A percentile compares a stretch with the other conserved stretches of the same genome.
phyloP scores from a whole-genome alignment of 2,113 vertebrate genomes.

The Myiagra hebetior region DNA sequence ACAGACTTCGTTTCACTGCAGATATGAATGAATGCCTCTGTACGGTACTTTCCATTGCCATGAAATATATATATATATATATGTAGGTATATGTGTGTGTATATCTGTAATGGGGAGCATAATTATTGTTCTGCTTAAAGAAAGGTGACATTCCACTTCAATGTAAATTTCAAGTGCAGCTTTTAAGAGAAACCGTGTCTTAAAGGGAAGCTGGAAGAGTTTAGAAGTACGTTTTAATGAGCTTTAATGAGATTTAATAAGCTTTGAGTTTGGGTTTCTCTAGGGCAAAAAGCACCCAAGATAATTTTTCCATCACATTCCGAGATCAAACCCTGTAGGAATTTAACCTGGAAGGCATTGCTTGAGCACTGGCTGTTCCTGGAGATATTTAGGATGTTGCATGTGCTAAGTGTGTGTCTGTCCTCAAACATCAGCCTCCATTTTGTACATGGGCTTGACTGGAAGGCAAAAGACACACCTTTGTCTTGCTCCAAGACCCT shows the following conservation, averaged over 20 bases:
- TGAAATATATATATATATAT: background rate
- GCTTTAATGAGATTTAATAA: background rate
- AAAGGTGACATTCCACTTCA: conserved; percentile 46
- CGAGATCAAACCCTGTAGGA: background rate
- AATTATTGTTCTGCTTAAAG: conserved; percentile 21
- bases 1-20: conserved; percentile 1
- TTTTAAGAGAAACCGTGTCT: background rate
- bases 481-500: background rate
- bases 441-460: background rate
- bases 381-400: background rate
- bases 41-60: background rate
- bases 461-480: background rate
- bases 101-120: background rate
- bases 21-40: background rate
- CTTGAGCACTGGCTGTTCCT: background rate
- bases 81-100: fast-evolving
- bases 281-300: background rate
- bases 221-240: background rate
- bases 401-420: background rate
- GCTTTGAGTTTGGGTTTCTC: background rate
- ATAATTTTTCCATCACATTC: background rate
- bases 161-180: conserved; percentile 4
- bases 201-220: background rate
- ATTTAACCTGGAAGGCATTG: background rate
- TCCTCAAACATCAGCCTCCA: background rate